Conservation (phyloP, 1,140 invertebrate species). For the Caenorhabditis briggsae region DNA sequence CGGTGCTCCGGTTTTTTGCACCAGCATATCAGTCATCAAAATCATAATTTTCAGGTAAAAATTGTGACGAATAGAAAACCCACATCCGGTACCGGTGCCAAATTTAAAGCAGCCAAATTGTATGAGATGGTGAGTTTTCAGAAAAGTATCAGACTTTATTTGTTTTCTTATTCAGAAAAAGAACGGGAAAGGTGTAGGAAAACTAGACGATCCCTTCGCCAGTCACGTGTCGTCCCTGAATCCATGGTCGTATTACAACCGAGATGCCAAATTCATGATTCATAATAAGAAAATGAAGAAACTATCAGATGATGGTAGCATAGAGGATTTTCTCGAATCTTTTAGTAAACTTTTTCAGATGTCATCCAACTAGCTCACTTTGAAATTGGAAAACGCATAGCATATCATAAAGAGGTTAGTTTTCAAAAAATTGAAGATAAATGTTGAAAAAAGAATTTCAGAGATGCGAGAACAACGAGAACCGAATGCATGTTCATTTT, state of each 20-base stretch:
- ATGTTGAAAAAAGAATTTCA: not conserved
- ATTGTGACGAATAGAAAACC: too few relatives aligned
- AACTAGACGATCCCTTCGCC: not conserved
- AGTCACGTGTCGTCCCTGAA: not conserved
- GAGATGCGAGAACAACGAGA: not conserved
- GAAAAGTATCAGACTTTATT: too few relatives aligned
- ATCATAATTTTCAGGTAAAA: too few relatives aligned
- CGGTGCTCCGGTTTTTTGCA: too few relatives aligned
- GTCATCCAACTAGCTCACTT: not conserved
- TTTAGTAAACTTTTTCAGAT: not conserved
- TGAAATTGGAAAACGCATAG: not conserved
- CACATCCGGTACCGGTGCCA: too few relatives aligned
- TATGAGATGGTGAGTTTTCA: too few relatives aligned
- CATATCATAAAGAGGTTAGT: conserved; percentile 3
- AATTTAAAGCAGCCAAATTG: too few relatives aligned
- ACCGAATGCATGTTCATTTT: not conserved
- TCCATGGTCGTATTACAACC: not conserved
- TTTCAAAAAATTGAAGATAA: not conserved
- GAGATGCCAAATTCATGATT: not conserved
- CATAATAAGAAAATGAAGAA: not conserved
- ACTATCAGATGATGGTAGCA: not conserved
- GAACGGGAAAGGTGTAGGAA: not conserved
- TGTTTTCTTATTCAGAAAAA: too few relatives aligned
- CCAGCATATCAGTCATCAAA: too few relatives aligned
- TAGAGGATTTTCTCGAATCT: not conserved